Base-by-base conservation (phyloP, 2,113 vertebrate genomes). In the Solea solea region DNA sequence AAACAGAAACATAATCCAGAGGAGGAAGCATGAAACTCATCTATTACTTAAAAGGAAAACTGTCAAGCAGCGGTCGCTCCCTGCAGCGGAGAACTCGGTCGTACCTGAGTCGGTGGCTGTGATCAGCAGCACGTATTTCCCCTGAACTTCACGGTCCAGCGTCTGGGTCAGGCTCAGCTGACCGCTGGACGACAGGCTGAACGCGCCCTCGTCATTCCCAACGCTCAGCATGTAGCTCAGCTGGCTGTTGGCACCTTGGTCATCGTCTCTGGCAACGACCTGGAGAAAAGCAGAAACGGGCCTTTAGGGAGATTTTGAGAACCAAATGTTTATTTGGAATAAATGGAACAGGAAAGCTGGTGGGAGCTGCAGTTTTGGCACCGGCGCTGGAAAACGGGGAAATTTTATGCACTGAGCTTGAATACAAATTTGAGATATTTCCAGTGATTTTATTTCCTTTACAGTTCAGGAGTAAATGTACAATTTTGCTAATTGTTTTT, bases 211-310 rank as follows among this genome's bases (percentile, higher is more conserved):
- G 34, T 96, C 95, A 0, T 96, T 96, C 8, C 95, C 97, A 42
- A 88, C 86, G 8, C 89, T 87, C 1, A 99, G 93, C 64, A 94
- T 60, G 4, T 99, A 99, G 8, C 92, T 95, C 27, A 98, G 93
- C 86, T 94, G 94, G 77, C 96, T 95, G 16, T 98, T 98, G 6
- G 91, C 80, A 2, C 95, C 95, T 64, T 97, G 95, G 75, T 99
- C 97, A 3, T 98, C 97, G 0, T 99, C 98, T 67, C 95, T 94
- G n/a, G 97, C 98, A 15, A 97, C 90, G 44, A 99, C 96, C 98
- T 99, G 67, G 2, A 80, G 28, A 60, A 44, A 34, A n/a, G 80
- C 15, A 49, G 46, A 46, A 50, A 59, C n/a, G 14, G 13, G 34
- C 2, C n/a, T 64, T 41, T 46, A 15, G 14, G 27, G 68, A 59